These are phyloP conservation scores for Mimachlamys varia DNA, from an alignment of 2,888 invertebrate species.

Conservation along the genomic window DNA sequence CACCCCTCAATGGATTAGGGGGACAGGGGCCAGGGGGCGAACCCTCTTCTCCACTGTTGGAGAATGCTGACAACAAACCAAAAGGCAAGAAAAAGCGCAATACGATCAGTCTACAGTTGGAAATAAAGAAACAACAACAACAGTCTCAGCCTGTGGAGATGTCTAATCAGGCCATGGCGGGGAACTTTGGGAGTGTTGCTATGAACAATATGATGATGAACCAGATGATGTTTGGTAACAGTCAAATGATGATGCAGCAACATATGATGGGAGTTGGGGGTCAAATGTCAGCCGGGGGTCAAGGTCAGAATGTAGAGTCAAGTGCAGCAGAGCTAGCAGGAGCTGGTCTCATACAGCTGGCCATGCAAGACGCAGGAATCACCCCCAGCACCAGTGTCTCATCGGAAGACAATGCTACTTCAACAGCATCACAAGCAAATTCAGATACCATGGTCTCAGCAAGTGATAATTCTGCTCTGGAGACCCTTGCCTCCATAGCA, in stretches of 20 bases:
- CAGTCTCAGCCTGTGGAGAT: slow-evolving; percentile 49
- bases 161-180: slow-evolving; percentile 55
- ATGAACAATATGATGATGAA: slow-evolving; percentile 66
- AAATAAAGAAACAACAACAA: slow-evolving; percentile 50
- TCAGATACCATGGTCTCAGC: slow-evolving; percentile 46
- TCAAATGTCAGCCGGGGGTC: slow-evolving; percentile 37
- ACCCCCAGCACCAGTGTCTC: slow-evolving; percentile 54
- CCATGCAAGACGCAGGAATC: slow-evolving; percentile 75
- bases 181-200: slow-evolving; percentile 53
- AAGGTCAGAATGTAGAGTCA: slow-evolving; percentile 43
- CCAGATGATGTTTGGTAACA: slow-evolving; percentile 62
- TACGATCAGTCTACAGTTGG: slow-evolving; percentile 65
- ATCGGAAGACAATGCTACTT: slow-evolving; percentile 38
- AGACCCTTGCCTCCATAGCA: slow-evolving; percentile 72
- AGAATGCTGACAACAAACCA: slow-evolving; percentile 58
- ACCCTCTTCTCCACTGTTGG: slow-evolving; percentile 48
- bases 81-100: slow-evolving; percentile 59
- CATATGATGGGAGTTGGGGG: slow-evolving; percentile 42
- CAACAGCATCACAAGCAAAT: slow-evolving; percentile 53
- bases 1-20: background rate
- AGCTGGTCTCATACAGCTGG: slow-evolving; percentile 71
- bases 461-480: slow-evolving; percentile 62
- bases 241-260: slow-evolving; percentile 50
- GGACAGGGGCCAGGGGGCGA: background rate
- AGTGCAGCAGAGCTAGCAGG: slow-evolving; percentile 58